Evolutionary conservation across 1,140 invertebrate genomes (phyloP).

Genomic region (Ptiloglossa arizonensis): DNA sequence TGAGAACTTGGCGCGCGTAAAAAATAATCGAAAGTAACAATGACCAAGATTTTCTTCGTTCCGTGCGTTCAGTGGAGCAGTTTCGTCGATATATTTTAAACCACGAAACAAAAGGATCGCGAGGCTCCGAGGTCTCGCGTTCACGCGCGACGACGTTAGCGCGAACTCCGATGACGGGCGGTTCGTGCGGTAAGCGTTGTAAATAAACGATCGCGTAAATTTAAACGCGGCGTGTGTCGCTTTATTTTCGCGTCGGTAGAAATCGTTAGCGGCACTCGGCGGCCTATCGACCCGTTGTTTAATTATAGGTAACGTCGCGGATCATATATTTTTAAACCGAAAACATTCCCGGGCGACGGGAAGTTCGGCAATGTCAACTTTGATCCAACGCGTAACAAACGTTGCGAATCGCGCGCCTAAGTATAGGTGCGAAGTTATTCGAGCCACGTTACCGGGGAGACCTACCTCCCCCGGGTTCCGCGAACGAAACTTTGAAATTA

Average conservation of each 20-base stretch:
- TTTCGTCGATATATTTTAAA: no score
- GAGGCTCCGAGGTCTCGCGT: no score
- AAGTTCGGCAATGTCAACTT: conserved; percentile 31
- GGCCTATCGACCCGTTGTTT: conserved; percentile 29
- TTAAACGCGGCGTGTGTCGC: not conserved
- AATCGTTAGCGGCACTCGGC: conserved; percentile 24
- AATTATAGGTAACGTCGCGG: conserved; percentile 31
- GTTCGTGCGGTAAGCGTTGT: not conserved
- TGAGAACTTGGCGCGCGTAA: no score
- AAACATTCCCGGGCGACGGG: conserved; percentile 11
- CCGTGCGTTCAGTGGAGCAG: no score
- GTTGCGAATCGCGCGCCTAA: conserved; percentile 13
- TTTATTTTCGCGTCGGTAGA: conserved; percentile 33
- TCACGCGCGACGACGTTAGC: no score
- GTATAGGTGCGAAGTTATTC: not conserved
- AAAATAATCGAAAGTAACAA: no score
- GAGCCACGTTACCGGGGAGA: no score
- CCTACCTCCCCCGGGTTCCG: no score
- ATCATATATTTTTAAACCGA: conserved; percentile 48
- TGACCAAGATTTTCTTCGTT: no score
- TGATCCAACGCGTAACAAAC: conserved; percentile 2
- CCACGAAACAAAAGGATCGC: no score
- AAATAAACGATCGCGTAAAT: conserved; percentile 20
- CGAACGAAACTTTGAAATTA: not conserved
- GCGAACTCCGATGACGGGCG: not conserved